These are phyloP conservation scores for Pipistrellus kuhlii DNA, from an alignment of 2,797 vertebrate genomes.

Conservation along the genomic window DNA sequence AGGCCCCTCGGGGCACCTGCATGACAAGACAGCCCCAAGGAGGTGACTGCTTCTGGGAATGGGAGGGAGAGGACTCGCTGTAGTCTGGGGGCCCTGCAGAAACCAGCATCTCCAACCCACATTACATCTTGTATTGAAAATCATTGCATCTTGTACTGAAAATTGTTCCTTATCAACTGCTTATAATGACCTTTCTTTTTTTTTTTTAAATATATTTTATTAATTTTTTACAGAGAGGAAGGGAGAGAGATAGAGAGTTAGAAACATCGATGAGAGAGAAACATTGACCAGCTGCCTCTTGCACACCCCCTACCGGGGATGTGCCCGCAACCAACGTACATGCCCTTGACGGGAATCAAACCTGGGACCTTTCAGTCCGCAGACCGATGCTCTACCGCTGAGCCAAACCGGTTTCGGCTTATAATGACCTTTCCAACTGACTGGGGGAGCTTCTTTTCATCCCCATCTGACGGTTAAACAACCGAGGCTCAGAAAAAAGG, in stretches of 20 bases:
- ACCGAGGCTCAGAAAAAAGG: not conserved
- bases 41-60: not conserved
- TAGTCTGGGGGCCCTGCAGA: not conserved
- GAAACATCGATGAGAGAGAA: too few relatives aligned
- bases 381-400: too few relatives aligned
- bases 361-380: too few relatives aligned
- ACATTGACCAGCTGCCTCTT: too few relatives aligned
- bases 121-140: not conserved
- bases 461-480: not conserved
- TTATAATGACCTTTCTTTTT: not conserved
- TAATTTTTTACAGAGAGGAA: too few relatives aligned
- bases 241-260: too few relatives aligned
- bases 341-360: too few relatives aligned
- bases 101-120: not conserved
- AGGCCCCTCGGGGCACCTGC: not conserved
- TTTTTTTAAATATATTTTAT: too few relatives aligned
- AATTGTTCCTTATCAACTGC: not conserved
- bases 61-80: fast-evolving
- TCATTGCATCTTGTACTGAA: not conserved
- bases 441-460: not conserved
- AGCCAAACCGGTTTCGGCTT: too few relatives aligned
- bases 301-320: too few relatives aligned
- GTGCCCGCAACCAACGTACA: too few relatives aligned
- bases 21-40: not conserved
- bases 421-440: too few relatives aligned